Percentiles rank a stretch among this genome's conserved stretches.
phyloP scores from a whole-genome alignment of 1,140 invertebrate species.

The Maconellicoccus hirsutus region DNA sequence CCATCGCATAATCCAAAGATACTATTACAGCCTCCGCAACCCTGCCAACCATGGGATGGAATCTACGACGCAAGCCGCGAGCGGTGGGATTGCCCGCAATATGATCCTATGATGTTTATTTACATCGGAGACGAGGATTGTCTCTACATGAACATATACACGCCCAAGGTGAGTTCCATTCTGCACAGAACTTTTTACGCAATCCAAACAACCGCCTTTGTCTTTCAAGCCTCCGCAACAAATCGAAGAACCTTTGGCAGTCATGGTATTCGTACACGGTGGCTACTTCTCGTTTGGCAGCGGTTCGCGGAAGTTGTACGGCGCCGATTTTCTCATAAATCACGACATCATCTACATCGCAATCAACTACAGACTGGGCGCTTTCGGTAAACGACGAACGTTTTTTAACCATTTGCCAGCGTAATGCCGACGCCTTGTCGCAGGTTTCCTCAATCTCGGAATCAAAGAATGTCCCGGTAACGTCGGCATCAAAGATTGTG shows the following conservation, averaged over 20 bases:
- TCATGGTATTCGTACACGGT: slow-evolving; percentile 55
- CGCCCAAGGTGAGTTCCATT: neutral
- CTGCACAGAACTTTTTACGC: too few species aligned
- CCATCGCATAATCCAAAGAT: too few species aligned
- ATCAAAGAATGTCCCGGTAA: slow-evolving; percentile 56
- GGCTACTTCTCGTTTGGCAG: slow-evolving; percentile 44
- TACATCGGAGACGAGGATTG: neutral
- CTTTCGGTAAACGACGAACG: too few species aligned
- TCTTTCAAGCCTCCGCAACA: too few species aligned
- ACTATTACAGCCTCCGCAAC: neutral
- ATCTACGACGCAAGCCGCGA: neutral
- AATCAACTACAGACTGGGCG: too few species aligned
- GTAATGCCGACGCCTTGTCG: too few species aligned
- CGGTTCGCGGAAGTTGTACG: slow-evolving; percentile 26
- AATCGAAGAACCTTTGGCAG: slow-evolving; percentile 32
- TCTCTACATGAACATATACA: neutral
- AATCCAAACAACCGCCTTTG: too few species aligned
- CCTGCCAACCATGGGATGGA: neutral
- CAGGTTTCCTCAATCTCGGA: slow-evolving; percentile 42
- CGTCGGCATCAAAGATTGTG: slow-evolving; percentile 62
- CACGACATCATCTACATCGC: too few species aligned
- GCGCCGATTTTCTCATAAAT: too few species aligned
- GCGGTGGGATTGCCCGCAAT: neutral
- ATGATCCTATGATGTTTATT: neutral
- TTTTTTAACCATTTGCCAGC: too few species aligned